A percentile compares a stretch with the other conserved stretches of the same genome.
phyloP scores from a whole-genome alignment of 2,113 vertebrate genomes.

The Apodemus speciosus region DNA sequence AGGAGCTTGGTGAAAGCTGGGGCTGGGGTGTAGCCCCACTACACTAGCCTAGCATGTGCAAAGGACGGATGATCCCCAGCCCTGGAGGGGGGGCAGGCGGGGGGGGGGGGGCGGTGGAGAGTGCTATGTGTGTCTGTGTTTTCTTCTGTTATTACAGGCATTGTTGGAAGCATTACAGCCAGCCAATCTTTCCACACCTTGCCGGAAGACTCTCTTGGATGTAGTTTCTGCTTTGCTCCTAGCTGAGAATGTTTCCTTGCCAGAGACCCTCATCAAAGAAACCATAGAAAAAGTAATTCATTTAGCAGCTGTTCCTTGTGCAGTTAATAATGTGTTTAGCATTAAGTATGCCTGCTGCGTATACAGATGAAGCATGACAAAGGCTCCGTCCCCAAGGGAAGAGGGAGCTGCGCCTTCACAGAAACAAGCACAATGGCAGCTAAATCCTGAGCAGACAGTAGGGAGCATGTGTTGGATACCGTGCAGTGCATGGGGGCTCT shows the following conservation, averaged over 20 bases:
- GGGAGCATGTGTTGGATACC: fast-evolving
- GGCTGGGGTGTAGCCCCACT: too few species aligned
- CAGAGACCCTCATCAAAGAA: constrained; percentile 86
- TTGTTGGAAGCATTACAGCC: constrained; percentile 86
- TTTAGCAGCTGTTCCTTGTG: constrained; percentile 17
- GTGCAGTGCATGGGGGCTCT: not conserved
- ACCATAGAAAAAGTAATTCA: constrained; percentile 89
- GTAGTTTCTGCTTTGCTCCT: constrained; percentile 91
- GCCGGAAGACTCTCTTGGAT: constrained; percentile 88
- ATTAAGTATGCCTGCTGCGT: not conserved
- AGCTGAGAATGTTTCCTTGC: constrained; percentile 88
- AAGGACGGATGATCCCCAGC: not conserved
- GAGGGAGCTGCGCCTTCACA: not conserved
- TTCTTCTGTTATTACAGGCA: constrained; percentile 82
- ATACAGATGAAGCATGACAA: not conserved
- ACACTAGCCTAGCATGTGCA: not conserved
- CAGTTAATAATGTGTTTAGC: constrained; percentile 35
- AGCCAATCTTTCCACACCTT: constrained; percentile 84
- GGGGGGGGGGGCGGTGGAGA: not conserved
- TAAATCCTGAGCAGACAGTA: not conserved
- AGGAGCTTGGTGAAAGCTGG: not conserved
- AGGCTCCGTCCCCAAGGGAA: not conserved
- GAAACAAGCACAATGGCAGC: not conserved
- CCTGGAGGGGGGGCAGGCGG: not conserved
- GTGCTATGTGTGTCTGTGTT: not conserved